Conservation (phyloP, 2,797 vertebrate species). For the Agapornis canus region DNA sequence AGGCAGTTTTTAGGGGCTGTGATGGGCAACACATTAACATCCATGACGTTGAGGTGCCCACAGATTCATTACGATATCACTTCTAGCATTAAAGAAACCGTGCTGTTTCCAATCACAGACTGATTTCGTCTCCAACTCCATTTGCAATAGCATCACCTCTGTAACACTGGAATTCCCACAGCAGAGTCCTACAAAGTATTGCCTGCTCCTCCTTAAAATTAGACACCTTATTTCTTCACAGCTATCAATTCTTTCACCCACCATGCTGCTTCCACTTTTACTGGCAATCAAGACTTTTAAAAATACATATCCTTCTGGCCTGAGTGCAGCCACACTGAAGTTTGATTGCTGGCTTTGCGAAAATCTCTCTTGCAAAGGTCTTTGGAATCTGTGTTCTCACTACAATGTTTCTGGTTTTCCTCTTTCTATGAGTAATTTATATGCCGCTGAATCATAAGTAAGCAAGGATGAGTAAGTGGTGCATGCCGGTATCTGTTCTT, state of each 20-base stretch:
- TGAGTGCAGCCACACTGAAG: not conserved
- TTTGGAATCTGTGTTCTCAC: not conserved
- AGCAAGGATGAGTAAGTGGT: constrained; percentile 2
- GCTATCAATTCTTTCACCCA: not conserved
- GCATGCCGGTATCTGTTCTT: not conserved
- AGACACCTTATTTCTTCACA: not conserved
- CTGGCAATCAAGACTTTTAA: not conserved
- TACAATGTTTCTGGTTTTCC: not conserved
- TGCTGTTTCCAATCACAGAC: not conserved
- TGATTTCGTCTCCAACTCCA: not conserved
- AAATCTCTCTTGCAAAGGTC: not conserved
- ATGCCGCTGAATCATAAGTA: constrained; percentile 38
- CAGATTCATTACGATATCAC: fast-evolving
- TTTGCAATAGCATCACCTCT: not conserved
- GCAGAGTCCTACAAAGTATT: not conserved
- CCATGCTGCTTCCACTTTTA: not conserved
- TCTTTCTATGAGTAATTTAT: constrained; percentile 14
- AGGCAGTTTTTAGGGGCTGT: not conserved
- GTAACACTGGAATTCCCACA: not conserved
- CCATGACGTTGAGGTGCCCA: not conserved
- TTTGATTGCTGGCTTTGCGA: not conserved
- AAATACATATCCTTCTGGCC: not conserved
- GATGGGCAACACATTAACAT: not conserved
- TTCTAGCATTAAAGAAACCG: not conserved
- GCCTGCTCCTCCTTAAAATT: not conserved